Base-by-base conservation (phyloP, 2,888 invertebrate genomes). In the Apodemia zela region DNA sequence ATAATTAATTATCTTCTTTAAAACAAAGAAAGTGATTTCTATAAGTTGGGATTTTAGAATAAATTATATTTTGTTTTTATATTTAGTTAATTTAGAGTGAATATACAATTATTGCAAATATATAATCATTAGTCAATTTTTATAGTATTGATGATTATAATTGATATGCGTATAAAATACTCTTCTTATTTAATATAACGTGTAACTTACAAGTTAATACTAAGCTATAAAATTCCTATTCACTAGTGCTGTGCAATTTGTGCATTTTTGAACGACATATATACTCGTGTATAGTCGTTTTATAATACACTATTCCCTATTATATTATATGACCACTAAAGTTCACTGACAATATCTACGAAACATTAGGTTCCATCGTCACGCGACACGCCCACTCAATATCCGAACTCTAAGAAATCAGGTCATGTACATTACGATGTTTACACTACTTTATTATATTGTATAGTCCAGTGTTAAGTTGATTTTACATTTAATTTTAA, bases 361-460 rank as follows among this genome's bases (percentile, higher is more conserved):
- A 25, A 54, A 54, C 54, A 54, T 25, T 29, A 29, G 29, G 54
- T 29, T 25, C 21, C 3, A 54, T 25, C 72, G 69, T 69, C 70
- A 70, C 66, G 45, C 65, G 80, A 72, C 81, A 83, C 84, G 78
- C 83, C 82, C 82, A 78, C 78, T 63, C 81, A 79, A 67, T 80
- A 72, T 73, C 15, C 81, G 84, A 84, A 83, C 85, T 68, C 73
- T 66, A 62, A 61, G 69, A 74, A 84, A 79, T 73, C 77, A 69
- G 84, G 84, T 85, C 84, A 82, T 61, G 61, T 62, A 61, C 61
- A 38, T 21, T 21, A 54, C 21, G 25, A 47, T 64, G 64, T 64
- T 66, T 66, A 66, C 62, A 60, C 25, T 21, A 18, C 51, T 25
- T 21, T 15, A 18, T 10, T 1, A 21, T 38, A 38, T 38, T 38